Base-by-base conservation (phyloP, 1,140 invertebrate species). In the Sarcophaga peregrina region DNA sequence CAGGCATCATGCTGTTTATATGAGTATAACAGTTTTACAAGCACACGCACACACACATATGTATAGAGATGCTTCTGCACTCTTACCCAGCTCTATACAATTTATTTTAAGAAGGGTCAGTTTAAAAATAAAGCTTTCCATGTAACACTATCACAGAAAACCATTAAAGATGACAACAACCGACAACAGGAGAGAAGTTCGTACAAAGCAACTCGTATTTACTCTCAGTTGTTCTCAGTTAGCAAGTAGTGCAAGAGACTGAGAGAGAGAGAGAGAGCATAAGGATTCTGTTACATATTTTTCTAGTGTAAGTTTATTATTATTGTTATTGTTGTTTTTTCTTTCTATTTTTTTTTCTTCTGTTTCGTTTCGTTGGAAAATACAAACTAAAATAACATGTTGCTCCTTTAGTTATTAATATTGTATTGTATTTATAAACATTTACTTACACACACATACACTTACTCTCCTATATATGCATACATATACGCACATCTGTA, bases 331-430 rank as follows among this genome's bases (percentile, higher is more conserved):
- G 62, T 20, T 20, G 20, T 37, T 37, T 37, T 37, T 37, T 4
- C 4, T 37, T 68, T 68, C 8, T 58, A 58, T 58, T 58, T 58
- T 58, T 15, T n/a, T 58, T 58, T 58, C 7, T 76, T 47, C 47
- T 20, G n/a, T 37, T 37, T n/a, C n/a, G 25, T 37, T 37, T 37
- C 25, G 25, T 15, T 25, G 68, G 8, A 17, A 78, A 37, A 73
- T 74, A 78, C 17, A 52, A 50, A 50, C 75, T 50, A 48, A 78
- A 78, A 78, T 78, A 78, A 78, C 75, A 78, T 78, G 75, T 78
- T 78, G 75, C 75, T 78, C 75, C 75, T 52, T 50, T 8, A 68
- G 17, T 68, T 68, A 8, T 68, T 20, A 20, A 68, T 9, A 68
- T 20, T 58, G 54, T 13, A 20, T 68, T 68, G 62, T 68, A 68